Conservation (phyloP, 2,797 vertebrate genomes). For the Potorous gilbertii region DNA sequence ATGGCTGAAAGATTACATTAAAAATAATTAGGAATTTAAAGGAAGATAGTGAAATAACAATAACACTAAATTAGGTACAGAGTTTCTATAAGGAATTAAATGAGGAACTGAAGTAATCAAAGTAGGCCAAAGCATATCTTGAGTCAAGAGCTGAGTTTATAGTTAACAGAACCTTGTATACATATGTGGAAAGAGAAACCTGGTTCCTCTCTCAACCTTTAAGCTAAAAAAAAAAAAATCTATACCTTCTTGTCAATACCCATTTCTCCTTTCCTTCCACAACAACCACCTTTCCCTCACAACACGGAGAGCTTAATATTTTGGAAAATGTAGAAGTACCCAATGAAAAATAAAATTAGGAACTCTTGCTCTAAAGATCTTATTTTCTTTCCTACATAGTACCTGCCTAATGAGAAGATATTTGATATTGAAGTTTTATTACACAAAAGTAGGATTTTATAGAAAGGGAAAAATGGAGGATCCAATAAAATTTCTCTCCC, state of each 20-base stretch:
- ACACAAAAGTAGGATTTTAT: background rate
- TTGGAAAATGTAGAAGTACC: background rate
- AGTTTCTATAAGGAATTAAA: background rate
- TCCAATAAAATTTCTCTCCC: background rate
- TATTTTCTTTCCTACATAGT: background rate
- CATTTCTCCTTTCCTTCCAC: background rate
- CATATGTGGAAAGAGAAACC: background rate
- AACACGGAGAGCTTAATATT: background rate
- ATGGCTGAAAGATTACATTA: background rate
- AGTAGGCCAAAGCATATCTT: background rate
- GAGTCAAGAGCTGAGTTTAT: background rate
- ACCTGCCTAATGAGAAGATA: background rate
- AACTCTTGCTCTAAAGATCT: background rate
- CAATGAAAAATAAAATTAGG: background rate
- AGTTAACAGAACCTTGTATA: background rate
- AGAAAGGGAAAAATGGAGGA: background rate
- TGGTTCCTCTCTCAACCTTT: background rate
- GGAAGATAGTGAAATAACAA: background rate
- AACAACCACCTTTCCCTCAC: background rate
- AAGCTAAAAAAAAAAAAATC: background rate
- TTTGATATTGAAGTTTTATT: background rate
- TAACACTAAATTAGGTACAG: background rate
- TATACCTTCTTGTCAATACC: background rate
- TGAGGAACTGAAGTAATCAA: background rate
- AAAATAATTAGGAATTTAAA: background rate